These are phyloP conservation scores for Astur gentilis DNA, from an alignment of 2,113 vertebrate genomes.

Conservation along the genomic window DNA sequence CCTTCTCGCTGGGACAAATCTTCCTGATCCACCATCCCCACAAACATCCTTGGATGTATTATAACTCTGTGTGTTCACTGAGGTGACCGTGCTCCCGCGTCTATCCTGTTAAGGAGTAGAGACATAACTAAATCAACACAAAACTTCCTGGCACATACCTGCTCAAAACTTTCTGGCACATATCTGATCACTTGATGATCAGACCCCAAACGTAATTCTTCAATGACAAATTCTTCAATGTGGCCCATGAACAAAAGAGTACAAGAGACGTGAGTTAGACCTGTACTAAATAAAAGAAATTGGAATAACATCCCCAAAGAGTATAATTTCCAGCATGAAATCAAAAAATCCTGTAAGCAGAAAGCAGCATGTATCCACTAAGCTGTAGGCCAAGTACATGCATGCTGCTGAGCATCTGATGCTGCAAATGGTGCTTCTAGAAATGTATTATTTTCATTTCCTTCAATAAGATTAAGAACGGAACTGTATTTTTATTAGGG, in stretches of 20 bases:
- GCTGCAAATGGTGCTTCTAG: background rate
- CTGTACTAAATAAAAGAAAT: background rate
- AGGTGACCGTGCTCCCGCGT: background rate
- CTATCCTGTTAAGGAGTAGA: background rate
- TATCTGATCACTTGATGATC: background rate
- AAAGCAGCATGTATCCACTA: background rate
- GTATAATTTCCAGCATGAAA: background rate
- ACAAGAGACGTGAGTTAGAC: background rate
- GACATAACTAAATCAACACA: background rate
- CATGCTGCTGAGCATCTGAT: background rate
- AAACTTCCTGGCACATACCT: background rate
- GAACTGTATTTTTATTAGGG: background rate
- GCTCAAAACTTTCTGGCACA: background rate
- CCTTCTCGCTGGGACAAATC: background rate
- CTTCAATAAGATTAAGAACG: background rate
- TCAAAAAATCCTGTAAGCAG: background rate
- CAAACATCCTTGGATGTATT: background rate
- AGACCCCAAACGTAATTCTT: background rate
- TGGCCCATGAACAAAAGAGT: background rate
- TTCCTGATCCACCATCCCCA: background rate
- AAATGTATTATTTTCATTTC: background rate
- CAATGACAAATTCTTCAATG: background rate
- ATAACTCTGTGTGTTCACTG: rapidly evolving
- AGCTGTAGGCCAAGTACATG: background rate
- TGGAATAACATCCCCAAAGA: background rate